Conservation (phyloP, 2,113 vertebrate genomes). For the Callipepla squamata region DNA sequence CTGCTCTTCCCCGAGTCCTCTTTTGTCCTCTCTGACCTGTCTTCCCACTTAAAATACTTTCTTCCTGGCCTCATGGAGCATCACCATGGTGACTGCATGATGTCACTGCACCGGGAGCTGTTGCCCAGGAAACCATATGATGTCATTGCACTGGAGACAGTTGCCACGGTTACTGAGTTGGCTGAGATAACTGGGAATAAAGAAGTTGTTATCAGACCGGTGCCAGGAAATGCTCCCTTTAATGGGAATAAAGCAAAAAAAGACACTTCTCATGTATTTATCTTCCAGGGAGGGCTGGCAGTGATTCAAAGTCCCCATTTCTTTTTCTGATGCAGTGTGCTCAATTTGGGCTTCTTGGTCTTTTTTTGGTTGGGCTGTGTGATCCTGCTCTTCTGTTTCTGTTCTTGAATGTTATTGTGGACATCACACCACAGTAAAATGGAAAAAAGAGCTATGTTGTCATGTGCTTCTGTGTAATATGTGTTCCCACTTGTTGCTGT, state of each 20-base stretch:
- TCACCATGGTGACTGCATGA: constrained; percentile 64
- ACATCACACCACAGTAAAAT: background rate
- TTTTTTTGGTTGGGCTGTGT: background rate
- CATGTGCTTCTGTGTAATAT: background rate
- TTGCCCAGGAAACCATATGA: constrained; percentile 68
- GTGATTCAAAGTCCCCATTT: background rate
- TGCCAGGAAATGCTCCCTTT: constrained; percentile 44
- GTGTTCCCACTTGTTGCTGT: background rate
- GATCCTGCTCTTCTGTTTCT: background rate
- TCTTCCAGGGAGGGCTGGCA: background rate
- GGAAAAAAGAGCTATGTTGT: background rate
- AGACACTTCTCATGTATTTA: background rate
- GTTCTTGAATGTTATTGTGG: background rate
- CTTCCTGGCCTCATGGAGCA: constrained; percentile 48
- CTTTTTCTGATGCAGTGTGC: background rate
- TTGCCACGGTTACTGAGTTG: constrained; percentile 54
- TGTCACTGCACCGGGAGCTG: constrained; percentile 51
- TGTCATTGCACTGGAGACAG: constrained; percentile 63
- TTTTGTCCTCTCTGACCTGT: constrained; percentile 28
- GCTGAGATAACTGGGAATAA: constrained; percentile 33
- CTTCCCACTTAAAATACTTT: constrained; percentile 30
- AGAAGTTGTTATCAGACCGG: background rate
- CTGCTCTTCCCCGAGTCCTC: background rate
- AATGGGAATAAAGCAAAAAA: background rate
- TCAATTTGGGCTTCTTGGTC: background rate